These are phyloP conservation scores for Abrostola triplasia DNA, from an alignment of 2,888 invertebrate species.

Conservation along the genomic window DNA sequence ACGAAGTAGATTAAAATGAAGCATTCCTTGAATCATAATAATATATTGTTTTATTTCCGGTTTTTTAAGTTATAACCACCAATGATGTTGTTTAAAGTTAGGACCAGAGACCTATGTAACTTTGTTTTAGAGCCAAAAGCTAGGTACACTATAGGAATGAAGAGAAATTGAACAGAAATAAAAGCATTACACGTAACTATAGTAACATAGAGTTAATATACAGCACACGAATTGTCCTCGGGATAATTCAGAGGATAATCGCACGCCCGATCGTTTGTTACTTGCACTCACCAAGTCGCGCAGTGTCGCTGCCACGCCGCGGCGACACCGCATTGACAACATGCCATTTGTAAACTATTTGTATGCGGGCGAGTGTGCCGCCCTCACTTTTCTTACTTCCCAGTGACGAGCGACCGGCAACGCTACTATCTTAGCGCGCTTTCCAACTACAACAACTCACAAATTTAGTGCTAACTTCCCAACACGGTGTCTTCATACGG, in stretches of 20 bases:
- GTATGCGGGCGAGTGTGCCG: constrained; percentile 84
- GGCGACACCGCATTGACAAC: constrained; percentile 69
- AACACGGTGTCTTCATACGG: constrained; percentile 53
- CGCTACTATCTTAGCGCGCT: constrained; percentile 62
- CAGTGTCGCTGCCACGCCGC: constrained; percentile 47
- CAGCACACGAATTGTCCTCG: constrained; percentile 34
- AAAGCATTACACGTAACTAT: no score
- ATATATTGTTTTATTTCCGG: no score
- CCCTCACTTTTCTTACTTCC: constrained; percentile 86
- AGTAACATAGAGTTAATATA: not conserved
- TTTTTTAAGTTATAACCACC: no score
- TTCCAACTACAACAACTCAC: constrained; percentile 59
- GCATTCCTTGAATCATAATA: no score
- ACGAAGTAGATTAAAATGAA: no score
- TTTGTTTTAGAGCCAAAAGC: no score
- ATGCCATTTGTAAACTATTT: constrained; percentile 88
- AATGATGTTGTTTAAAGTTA: no score
- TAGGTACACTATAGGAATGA: no score
- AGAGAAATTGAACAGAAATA: no score
- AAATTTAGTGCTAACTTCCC: constrained; percentile 46
- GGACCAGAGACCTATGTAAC: no score
- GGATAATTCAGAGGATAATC: constrained; percentile 38
- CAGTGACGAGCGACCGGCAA: constrained; percentile 77
- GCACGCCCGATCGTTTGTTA: constrained; percentile 38
- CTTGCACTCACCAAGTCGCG: constrained; percentile 41